phyloP scores from a whole-genome alignment of 2,888 invertebrate genomes.

The Pyrrhia umbra region DNA sequence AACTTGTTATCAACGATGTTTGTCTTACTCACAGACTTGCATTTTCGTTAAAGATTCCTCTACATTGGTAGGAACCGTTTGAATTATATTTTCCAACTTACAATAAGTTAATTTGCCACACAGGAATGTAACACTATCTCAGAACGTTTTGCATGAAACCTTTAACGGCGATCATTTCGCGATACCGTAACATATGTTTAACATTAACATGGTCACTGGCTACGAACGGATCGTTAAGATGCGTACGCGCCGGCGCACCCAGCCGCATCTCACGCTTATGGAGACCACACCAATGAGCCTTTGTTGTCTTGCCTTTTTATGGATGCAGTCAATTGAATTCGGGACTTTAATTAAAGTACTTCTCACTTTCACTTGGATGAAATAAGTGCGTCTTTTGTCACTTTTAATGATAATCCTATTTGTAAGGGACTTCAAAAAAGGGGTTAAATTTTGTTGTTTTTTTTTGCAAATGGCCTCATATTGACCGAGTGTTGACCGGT shows the following conservation, averaged over 20 bases:
- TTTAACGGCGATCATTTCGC: constrained; percentile 41
- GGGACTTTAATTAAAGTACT: constrained; percentile 9
- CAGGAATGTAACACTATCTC: constrained; percentile 13
- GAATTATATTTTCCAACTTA: not conserved
- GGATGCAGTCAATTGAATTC: constrained; percentile 20
- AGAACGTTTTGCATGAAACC: constrained; percentile 30
- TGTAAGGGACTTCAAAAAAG: too few relatives aligned
- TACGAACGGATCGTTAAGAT: constrained; percentile 32
- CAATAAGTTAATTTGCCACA: constrained; percentile 7
- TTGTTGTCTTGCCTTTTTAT: constrained; percentile 43
- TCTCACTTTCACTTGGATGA: not conserved
- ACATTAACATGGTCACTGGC: constrained; percentile 36
- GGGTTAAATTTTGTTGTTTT: too few relatives aligned
- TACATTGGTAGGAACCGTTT: not conserved
- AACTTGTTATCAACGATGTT: not conserved
- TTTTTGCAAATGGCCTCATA: too few relatives aligned
- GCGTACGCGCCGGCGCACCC: constrained; percentile 42
- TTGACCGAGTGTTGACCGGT: too few relatives aligned
- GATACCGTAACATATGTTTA: constrained; percentile 54
- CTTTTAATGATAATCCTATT: not conserved
- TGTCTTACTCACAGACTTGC: not conserved
- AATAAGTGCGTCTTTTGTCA: not conserved
- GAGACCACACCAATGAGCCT: constrained; percentile 15
- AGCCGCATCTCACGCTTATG: constrained; percentile 26
- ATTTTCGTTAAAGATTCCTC: not conserved